Evolutionary conservation across 2,797 vertebrate genomes (phyloP), one percentile per base, ranked within the genome.

Genomic region (Tarsius wallacei): DNA sequence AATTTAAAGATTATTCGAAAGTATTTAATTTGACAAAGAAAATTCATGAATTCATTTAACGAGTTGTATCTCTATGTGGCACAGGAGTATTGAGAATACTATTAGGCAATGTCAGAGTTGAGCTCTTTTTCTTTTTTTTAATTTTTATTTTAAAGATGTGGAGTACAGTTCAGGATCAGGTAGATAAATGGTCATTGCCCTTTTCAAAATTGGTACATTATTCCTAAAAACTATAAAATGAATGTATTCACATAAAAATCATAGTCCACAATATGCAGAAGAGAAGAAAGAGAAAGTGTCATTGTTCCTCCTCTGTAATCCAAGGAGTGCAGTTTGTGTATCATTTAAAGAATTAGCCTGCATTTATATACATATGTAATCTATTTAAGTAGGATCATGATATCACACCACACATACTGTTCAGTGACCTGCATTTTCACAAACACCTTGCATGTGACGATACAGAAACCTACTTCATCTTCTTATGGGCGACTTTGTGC

Each of bases 201-300:
- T 42, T 76, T 57, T 2, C 11, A 55, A 36, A 90, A 93, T 64
- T 63, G 21, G 28, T 33, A 26, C 1, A 26, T 31, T 57, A 16
- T 90, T 92, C 91, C 81, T 73, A 21, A 93, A 81, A 31, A 86
- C 36, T 53, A n/a, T 22, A 77, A 93, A 84, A 49, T 91, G 6
- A 91, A 92, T 80, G 7, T 51, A 70, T 42, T 87, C 49, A 68
- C 24, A 21, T 36, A 47, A 31, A 59, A 91, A 80, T 66, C 21
- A 89, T 77, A 87, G 78, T 57, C 53, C 82, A 21, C 11, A 36
- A 49, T 55, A 63, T 14, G 49, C 22, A 82, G 49, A 42, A 90
- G 26, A 57, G 47, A 10, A 95, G 78, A 51, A 83, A 84, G 8
- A 78, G 11, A 74, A 70, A 74, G 31, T 53, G 63, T 26, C 47